Evolutionary conservation across 2,888 invertebrate genomes (phyloP).

Genomic region (Volucella inanis): DNA sequence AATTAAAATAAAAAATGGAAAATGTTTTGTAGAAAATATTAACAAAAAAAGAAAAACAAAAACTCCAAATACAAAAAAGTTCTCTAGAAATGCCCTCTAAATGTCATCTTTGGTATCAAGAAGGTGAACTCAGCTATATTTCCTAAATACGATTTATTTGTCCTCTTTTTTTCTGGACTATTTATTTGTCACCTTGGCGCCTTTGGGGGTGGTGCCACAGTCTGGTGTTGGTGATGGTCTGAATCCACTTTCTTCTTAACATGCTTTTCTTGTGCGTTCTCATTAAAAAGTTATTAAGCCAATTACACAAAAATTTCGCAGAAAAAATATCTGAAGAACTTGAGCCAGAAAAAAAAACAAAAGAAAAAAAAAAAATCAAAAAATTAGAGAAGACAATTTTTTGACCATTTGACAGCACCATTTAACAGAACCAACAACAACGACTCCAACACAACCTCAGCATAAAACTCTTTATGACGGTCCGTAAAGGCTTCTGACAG

Average conservation of each 20-base stretch:
- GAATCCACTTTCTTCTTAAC: conserved; percentile 42
- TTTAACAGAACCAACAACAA: too few relatives aligned
- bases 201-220: conserved; percentile 3
- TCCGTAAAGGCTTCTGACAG: conserved; percentile 31
- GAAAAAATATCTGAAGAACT: conserved; percentile 6
- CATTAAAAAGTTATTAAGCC: conserved; percentile 74
- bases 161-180: conserved; percentile 41
- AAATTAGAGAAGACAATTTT: conserved; percentile 4
- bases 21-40: not conserved
- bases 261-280: conserved; percentile 50
- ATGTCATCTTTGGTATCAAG: conserved; percentile 13
- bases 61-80: not conserved
- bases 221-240: not conserved
- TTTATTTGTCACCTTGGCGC: conserved; percentile 61
- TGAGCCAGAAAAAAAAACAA: not conserved
- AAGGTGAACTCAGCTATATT: conserved; percentile 40
- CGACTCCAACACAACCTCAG: not conserved
- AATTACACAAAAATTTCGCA: conserved; percentile 69
- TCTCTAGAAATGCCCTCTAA: conserved; percentile 14
- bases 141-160: conserved; percentile 67
- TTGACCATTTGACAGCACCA: conserved; percentile 23
- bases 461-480: conserved; percentile 44
- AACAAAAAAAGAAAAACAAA: conserved; percentile 1
- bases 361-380: conserved; percentile 10
- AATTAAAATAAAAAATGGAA: conserved; percentile 46